A percentile compares a stretch with the other conserved stretches of the same genome.
phyloP scores from a whole-genome alignment of 2,797 vertebrate species.

The Arrhamphus sclerolepis region DNA sequence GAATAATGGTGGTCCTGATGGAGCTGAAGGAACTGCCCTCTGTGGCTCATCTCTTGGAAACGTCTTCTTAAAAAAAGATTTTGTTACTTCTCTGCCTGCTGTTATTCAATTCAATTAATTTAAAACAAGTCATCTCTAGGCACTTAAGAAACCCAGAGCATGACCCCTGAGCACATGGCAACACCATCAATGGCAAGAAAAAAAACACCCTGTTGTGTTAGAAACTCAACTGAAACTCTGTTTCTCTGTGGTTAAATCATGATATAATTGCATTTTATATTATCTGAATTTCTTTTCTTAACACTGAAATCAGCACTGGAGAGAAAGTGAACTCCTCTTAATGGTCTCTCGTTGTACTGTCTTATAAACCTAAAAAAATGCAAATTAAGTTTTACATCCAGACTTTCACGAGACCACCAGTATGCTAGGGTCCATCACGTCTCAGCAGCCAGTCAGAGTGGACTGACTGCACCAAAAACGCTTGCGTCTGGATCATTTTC shows the following conservation, averaged over 20 bases:
- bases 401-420: too few relatives aligned
- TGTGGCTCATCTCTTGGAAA: conserved; percentile 35
- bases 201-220: too few relatives aligned
- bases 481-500: too few relatives aligned
- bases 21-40: conserved; percentile 25
- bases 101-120: neutral
- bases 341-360: conserved; percentile 7
- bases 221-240: neutral
- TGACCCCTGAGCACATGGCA: too few relatives aligned
- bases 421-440: too few relatives aligned
- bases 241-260: conserved; percentile 30
- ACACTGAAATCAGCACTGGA: conserved; percentile 29
- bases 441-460: too few relatives aligned
- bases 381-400: too few relatives aligned
- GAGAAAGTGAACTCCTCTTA: conserved; percentile 16
- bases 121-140: too few relatives aligned
- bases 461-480: too few relatives aligned
- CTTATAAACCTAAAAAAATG: neutral
- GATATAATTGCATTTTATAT: conserved; percentile 61
- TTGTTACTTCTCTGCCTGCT: conserved; percentile 13
- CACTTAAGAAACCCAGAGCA: too few relatives aligned
- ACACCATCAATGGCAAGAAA: too few relatives aligned
- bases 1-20: conserved; percentile 49
- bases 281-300: conserved; percentile 21
- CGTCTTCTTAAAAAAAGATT: neutral